A percentile compares a stretch with the other conserved stretches of the same genome.
phyloP scores from a whole-genome alignment of 2,888 invertebrate species.

The Chymomyza procnemis region DNA sequence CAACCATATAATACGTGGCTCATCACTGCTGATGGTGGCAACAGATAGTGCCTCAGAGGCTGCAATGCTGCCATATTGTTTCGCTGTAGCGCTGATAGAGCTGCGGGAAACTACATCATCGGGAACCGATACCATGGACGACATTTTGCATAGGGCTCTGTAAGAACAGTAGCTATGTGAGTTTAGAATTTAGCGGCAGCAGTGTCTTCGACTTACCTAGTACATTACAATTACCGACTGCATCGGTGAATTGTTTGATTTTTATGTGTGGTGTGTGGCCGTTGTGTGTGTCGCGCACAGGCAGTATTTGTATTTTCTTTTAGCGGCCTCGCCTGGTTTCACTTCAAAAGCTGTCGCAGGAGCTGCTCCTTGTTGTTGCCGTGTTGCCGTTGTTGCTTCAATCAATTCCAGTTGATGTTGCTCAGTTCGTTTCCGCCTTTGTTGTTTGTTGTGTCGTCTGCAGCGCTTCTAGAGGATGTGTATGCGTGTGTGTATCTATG shows the following conservation, averaged over 20 bases:
- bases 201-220: too few relatives aligned
- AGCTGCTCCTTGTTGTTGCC: slow-evolving; percentile 14
- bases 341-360: slow-evolving; percentile 47
- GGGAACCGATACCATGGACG: background rate
- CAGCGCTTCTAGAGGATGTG: slow-evolving; percentile 6
- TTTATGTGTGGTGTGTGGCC: slow-evolving; percentile 12
- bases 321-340: slow-evolving; percentile 32
- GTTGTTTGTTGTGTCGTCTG: slow-evolving; percentile 20
- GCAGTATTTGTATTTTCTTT: slow-evolving; percentile 42
- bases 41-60: background rate
- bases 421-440: slow-evolving; percentile 46
- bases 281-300: slow-evolving; percentile 13
- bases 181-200: too few relatives aligned
- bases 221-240: background rate
- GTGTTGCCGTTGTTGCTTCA: slow-evolving; percentile 53
- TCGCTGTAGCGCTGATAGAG: background rate
- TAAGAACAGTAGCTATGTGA: too few relatives aligned
- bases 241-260: background rate
- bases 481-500: slow-evolving; percentile 1
- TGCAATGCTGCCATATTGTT: background rate
- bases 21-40: slow-evolving; percentile 66
- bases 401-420: slow-evolving; percentile 60
- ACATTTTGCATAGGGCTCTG: background rate
- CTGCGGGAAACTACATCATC: background rate
- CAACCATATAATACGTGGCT: slow-evolving; percentile 85